Base-by-base conservation (phyloP, 1,140 invertebrate species). In the Hylyphantes graminicola region DNA sequence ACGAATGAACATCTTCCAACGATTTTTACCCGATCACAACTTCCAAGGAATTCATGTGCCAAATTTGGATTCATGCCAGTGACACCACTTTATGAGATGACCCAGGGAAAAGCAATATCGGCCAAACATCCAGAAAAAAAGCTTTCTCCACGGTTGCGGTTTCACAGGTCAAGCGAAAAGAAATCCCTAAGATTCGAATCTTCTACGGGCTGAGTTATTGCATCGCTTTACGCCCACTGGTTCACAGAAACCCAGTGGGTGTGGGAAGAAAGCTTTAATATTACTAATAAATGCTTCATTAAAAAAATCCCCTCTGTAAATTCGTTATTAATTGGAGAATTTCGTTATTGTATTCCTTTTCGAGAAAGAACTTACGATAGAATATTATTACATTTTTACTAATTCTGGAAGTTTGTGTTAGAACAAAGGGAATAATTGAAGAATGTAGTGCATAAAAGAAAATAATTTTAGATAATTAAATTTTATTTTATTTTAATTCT, bases 151-250 rank as follows among this genome's bases (percentile, higher is more conserved):
- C 48, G 72, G 53, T 35, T 74, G 72, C 59, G 72, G 72, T 74
- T 74, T 74, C 59, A 19, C 21, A 76, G 74, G 74, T 76, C 74
- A 76, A 76, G 74, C 74, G 59, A 61, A 19, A 76, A 51, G 59
- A 76, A 76, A 76, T 13, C 74, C 48, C 59, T 51, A 35, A 21
- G 53, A 35, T 48, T 74, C 72, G 54, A 53, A 74, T 74, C 72
- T 57, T 35, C 54, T 74, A 12, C 7, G 35, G 35, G 51, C 59
- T 64, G 74, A 76, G 53, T 64, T 48, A 76, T 76, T 55, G 72
- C 72, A 4, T 35, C 54, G 54, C 15, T 74, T 74, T 57, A n/a
- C 50, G 48, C 35, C 17, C 63, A 11, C 17, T 19, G n/a, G 10
- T 65, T 21, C 17, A 59, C 57, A 13, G n/a, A 59, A 13, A 13